These are phyloP conservation scores for Microtus oregoni DNA, from an alignment of 2,113 vertebrate genomes.

Conservation along the genomic window DNA sequence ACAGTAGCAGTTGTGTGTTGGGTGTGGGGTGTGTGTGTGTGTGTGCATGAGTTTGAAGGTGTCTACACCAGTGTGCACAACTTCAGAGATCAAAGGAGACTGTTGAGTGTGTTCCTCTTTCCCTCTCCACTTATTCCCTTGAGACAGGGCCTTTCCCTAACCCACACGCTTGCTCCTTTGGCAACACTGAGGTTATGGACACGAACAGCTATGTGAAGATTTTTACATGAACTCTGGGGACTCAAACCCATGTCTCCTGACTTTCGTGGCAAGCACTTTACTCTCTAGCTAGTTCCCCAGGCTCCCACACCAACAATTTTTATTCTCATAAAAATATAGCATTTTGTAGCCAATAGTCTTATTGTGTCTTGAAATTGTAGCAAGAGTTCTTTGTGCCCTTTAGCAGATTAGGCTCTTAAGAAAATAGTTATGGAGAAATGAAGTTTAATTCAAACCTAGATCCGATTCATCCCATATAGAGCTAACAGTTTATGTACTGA, in stretches of 20 bases:
- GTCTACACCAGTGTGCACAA: no score
- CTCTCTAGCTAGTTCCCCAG: neutral
- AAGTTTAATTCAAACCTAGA: neutral
- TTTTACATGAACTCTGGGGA: neutral
- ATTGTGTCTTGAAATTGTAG: neutral
- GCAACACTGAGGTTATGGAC: neutral
- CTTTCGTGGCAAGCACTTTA: neutral
- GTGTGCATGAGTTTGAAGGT: no score
- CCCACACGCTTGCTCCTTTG: fast-evolving
- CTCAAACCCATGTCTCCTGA: neutral
- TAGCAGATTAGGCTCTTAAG: neutral
- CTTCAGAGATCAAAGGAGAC: neutral
- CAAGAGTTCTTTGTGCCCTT: neutral
- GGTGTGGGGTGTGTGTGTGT: neutral
- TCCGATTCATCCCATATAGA: neutral
- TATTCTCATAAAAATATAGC: neutral
- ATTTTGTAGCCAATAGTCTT: constrained; percentile 9
- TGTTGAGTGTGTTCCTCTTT: neutral
- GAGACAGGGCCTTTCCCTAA: neutral
- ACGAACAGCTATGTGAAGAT: no score
- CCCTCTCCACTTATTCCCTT: neutral
- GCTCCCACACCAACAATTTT: neutral
- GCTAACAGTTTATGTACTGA: neutral
- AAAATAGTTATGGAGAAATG: constrained; percentile 17
- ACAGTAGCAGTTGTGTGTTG: neutral